phyloP scores from a whole-genome alignment of 2,888 invertebrate genomes.

The Lasioglossum morio region DNA sequence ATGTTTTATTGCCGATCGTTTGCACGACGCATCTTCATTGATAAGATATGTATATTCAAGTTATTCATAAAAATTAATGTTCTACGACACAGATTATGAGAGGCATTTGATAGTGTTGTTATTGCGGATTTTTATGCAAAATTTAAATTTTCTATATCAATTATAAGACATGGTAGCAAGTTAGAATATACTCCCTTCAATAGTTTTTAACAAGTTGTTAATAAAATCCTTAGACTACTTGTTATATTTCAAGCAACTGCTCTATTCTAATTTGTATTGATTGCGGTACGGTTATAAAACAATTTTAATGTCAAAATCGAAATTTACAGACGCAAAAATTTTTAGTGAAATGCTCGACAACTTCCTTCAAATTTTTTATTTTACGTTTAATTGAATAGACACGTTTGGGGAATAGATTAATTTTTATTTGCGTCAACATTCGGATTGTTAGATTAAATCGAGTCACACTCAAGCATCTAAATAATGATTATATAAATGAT shows the following conservation, averaged over 20 bases:
- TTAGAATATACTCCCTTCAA: not conserved
- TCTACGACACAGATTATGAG: not conserved
- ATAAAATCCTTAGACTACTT: not conserved
- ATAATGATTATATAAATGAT: no score
- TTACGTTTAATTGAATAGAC: not conserved
- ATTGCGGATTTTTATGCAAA: not conserved
- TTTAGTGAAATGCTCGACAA: not conserved
- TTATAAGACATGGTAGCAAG: not conserved
- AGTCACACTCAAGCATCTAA: no score
- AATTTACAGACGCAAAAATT: not conserved
- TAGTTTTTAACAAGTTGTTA: no score
- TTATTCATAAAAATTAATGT: constrained; percentile 7
- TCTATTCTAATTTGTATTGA: not conserved
- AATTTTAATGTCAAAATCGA: not conserved
- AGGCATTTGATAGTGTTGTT: not conserved
- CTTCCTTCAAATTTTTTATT: not conserved
- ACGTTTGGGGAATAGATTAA: not conserved
- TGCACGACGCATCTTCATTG: not conserved
- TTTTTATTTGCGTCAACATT: not conserved
- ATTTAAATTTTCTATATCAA: not conserved
- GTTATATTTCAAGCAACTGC: not conserved
- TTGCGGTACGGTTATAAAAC: not conserved
- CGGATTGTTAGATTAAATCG: not conserved
- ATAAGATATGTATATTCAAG: not conserved
- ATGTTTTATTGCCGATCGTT: not conserved